phyloP scores from a whole-genome alignment of 1,140 invertebrate species.

The Coelopa frigida region DNA sequence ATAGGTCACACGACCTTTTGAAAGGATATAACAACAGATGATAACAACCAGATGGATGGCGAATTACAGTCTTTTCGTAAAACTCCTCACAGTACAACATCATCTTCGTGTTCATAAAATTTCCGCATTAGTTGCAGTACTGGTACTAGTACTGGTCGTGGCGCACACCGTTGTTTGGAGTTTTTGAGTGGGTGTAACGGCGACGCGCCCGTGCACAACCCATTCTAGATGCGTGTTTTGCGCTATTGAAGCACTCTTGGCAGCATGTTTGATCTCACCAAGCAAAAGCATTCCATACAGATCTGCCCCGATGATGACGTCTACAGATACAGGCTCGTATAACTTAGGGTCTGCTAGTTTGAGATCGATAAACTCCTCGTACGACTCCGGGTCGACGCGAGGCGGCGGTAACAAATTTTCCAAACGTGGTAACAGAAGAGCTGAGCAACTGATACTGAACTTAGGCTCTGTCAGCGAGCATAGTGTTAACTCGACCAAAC shows the following conservation, averaged over 20 bases:
- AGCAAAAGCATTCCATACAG: not conserved
- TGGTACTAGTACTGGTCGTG: not conserved
- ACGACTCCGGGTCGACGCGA: not conserved
- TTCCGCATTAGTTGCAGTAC: not conserved
- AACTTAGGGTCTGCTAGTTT: not conserved
- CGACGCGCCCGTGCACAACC: not conserved
- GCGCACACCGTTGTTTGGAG: not conserved
- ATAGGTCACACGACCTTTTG: not conserved
- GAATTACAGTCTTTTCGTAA: not conserved
- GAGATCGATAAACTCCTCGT: not conserved
- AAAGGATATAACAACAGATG: not conserved
- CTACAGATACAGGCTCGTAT: constrained; percentile 2
- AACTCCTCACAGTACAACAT: constrained; percentile 1
- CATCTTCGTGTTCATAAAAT: not conserved
- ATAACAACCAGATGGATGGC: not conserved
- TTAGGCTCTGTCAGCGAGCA: not conserved
- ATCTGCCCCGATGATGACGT: constrained; percentile 5
- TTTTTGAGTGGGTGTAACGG: not conserved
- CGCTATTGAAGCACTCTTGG: not conserved
- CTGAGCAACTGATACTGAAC: not conserved
- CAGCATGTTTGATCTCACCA: not conserved
- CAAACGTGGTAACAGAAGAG: constrained; percentile 1
- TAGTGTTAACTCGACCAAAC: not conserved
- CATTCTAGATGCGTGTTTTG: not conserved
- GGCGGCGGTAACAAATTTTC: not conserved